A percentile compares a stretch with the other conserved stretches of the same genome.
Evolutionary conservation across 2,797 vertebrate genomes (phyloP).

Genomic region (Silurus aristotelis): DNA sequence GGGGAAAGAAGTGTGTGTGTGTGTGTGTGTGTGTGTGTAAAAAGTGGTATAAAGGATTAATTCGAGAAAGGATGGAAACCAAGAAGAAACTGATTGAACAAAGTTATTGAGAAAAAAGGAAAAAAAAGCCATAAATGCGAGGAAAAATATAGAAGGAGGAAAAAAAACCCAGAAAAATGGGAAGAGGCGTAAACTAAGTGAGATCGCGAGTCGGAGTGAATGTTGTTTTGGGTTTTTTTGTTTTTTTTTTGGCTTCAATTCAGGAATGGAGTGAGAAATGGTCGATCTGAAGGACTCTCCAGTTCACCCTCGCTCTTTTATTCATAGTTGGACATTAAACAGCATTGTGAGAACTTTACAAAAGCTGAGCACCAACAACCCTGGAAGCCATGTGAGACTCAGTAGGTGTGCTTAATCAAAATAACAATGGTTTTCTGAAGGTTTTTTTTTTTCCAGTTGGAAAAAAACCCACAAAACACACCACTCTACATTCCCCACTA

Average conservation of each 20-base stretch:
- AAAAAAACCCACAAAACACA: slow-evolving; percentile 18
- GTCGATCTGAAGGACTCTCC: slow-evolving; percentile 59
- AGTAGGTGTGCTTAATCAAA: slow-evolving; percentile 36
- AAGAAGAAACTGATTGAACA: not conserved
- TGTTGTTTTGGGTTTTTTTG: slow-evolving; percentile 6
- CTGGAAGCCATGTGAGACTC: slow-evolving; percentile 42
- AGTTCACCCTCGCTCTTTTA: slow-evolving; percentile 65
- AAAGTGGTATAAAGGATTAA: not conserved
- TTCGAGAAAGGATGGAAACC: not conserved
- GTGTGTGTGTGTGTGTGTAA: not conserved
- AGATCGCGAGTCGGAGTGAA: not conserved
- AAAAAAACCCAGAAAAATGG: not conserved
- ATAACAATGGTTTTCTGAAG: slow-evolving; percentile 52
- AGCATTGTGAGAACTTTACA: slow-evolving; percentile 66
- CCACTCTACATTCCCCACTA: slow-evolving; percentile 24
- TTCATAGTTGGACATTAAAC: slow-evolving; percentile 73
- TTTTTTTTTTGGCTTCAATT: slow-evolving; percentile 29
- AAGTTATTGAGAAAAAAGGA: not conserved
- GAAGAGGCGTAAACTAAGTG: not conserved
- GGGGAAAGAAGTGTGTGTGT: too few species aligned
- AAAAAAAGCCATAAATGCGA: not conserved
- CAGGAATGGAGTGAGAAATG: slow-evolving; percentile 35
- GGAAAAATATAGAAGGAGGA: too few species aligned
- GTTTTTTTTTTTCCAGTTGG: slow-evolving; percentile 20
- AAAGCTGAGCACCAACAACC: slow-evolving; percentile 47